Conservation (phyloP, 2,113 vertebrate species). For the Formicarius rufipectus region DNA sequence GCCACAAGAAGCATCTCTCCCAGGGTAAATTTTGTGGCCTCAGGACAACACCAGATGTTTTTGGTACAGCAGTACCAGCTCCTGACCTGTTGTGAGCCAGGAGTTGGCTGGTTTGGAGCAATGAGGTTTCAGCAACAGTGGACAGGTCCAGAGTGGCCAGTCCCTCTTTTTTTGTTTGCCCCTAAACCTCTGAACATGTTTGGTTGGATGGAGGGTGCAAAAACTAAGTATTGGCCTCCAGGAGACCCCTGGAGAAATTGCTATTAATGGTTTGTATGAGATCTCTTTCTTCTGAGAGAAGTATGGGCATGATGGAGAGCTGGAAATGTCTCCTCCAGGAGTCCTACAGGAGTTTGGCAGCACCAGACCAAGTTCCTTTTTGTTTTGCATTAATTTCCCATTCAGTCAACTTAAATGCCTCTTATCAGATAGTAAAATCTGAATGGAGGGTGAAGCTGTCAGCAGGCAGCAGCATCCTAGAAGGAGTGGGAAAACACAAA, state of each 20-base stretch:
- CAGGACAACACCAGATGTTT: background rate
- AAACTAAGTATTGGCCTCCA: background rate
- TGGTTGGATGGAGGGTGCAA: background rate
- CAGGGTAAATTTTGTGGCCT: background rate
- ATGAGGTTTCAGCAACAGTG: background rate
- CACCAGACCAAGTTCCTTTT: background rate
- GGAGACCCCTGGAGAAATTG: background rate
- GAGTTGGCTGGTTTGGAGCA: background rate
- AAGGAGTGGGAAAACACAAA: background rate
- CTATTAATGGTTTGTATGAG: background rate
- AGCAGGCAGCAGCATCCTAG: background rate
- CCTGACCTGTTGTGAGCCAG: background rate
- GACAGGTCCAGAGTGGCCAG: background rate
- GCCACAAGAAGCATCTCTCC: background rate
- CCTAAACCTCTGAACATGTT: fast-evolving
- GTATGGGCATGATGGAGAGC: background rate
- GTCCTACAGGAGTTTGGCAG: background rate
- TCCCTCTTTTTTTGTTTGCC: background rate
- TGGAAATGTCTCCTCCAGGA: background rate
- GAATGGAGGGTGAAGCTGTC: background rate
- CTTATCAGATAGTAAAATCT: background rate
- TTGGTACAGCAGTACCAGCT: background rate
- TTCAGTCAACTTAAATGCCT: background rate
- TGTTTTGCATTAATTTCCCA: background rate
- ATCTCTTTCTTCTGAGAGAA: background rate